Evolutionary conservation across 2,888 invertebrate species (phyloP).

Genomic region (Cylindroiulus punctatus): DNA sequence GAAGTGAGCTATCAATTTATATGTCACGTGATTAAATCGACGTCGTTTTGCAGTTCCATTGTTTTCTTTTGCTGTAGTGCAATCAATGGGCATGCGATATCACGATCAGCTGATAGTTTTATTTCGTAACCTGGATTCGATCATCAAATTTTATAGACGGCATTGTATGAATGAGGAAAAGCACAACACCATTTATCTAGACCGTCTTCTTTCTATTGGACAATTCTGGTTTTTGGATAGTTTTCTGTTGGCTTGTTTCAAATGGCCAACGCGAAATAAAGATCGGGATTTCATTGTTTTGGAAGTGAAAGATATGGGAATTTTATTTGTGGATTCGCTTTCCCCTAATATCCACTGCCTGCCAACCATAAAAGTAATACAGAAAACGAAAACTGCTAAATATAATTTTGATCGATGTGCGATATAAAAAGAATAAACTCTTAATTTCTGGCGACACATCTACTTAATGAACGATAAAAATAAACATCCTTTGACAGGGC

Average conservation of each 20-base stretch:
- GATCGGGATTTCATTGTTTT: neutral
- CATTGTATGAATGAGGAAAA: constrained; percentile 1
- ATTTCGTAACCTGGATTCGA: neutral
- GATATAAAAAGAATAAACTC: no score
- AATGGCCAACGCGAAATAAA: neutral
- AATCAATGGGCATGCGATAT: constrained; percentile 5
- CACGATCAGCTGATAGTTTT: constrained; percentile 11
- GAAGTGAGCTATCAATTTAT: constrained; percentile 4
- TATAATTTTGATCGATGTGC: no score
- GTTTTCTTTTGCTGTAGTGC: neutral
- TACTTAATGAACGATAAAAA: no score
- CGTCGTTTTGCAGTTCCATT: neutral
- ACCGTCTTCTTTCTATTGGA: neutral
- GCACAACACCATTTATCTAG: neutral
- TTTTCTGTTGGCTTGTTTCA: neutral
- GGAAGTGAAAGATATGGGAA: neutral
- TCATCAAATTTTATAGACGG: constrained; percentile 22
- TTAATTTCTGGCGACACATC: no score
- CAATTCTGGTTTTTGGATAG: neutral
- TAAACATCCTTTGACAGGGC: no score
- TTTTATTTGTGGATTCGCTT: neutral
- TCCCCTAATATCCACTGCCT: no score
- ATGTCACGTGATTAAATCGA: neutral
- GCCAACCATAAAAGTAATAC: neutral
- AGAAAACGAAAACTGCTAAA: no score